Conservation (phyloP, 2,888 invertebrate species). For the Cetonia aurata region DNA sequence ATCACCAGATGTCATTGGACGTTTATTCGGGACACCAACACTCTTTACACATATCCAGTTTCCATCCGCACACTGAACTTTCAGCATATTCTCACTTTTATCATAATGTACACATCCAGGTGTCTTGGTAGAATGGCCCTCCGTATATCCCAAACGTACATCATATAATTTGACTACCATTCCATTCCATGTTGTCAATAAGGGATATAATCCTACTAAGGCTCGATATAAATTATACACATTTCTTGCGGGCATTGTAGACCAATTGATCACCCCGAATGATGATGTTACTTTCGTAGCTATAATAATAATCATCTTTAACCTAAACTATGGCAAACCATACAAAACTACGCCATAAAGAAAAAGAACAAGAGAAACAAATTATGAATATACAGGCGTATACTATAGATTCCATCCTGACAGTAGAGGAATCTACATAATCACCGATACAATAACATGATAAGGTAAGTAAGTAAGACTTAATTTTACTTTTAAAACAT, state of each 20-base stretch:
- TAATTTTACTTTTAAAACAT: too few species aligned
- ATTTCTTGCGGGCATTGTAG: constrained; percentile 72
- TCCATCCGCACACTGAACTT: constrained; percentile 76
- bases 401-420: too few species aligned
- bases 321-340: too few species aligned
- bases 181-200: constrained; percentile 74
- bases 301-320: constrained; percentile 59
- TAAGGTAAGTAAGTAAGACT: too few species aligned
- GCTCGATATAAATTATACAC: constrained; percentile 82
- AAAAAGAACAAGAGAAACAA: too few species aligned
- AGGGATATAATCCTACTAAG: constrained; percentile 73
- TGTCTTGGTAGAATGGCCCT: constrained; percentile 45
- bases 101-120: constrained; percentile 75
- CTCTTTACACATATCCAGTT: constrained; percentile 75
- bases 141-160: constrained; percentile 53
- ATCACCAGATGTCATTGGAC: constrained; percentile 80
- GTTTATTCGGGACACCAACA: constrained; percentile 77
- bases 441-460: too few species aligned
- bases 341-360: too few species aligned
- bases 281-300: constrained; percentile 80
- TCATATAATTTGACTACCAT: constrained; percentile 75
- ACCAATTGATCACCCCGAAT: constrained; percentile 77
- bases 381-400: too few species aligned
- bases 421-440: too few species aligned
- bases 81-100: constrained; percentile 70